phyloP scores from a whole-genome alignment of 2,797 vertebrate genomes.

The Cyprinella venusta region DNA sequence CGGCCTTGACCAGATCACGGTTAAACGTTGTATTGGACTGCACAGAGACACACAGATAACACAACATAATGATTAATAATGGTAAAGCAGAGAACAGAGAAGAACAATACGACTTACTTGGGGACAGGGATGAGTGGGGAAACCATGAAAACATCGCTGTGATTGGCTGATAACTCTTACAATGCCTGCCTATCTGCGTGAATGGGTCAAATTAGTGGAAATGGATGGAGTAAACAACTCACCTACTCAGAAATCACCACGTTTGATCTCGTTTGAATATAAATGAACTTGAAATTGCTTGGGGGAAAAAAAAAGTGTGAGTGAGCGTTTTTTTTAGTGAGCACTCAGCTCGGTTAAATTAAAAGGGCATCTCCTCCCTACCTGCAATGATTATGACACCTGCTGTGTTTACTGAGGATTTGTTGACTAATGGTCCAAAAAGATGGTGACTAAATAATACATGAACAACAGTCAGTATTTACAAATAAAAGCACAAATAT shows the following conservation, averaged over 20 bases:
- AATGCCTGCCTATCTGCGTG: not conserved
- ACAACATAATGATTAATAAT: constrained; percentile 63
- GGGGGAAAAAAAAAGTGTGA: not conserved
- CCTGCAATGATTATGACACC: constrained; percentile 25
- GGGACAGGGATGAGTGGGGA: too few relatives aligned
- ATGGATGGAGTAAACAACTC: constrained; percentile 1
- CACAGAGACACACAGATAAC: constrained; percentile 36
- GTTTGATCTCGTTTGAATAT: constrained; percentile 19
- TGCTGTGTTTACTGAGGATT: constrained; percentile 22
- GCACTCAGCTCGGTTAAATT: not conserved
- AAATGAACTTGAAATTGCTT: constrained; percentile 23
- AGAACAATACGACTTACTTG: constrained; percentile 7
- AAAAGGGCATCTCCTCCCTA: constrained; percentile 13
- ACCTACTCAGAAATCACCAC: not conserved
- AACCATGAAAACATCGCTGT: constrained; percentile 1
- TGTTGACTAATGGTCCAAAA: constrained; percentile 24
- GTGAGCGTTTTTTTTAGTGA: not conserved
- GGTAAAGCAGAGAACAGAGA: not conserved
- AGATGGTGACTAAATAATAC: constrained; percentile 5
- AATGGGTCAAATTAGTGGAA: constrained; percentile 4
- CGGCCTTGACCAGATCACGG: constrained; percentile 93
- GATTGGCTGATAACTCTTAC: not conserved
- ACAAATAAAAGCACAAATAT: not conserved
- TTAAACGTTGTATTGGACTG: constrained; percentile 97
- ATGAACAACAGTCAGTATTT: constrained; percentile 6